A percentile compares a stretch with the other conserved stretches of the same genome.
Conservation (phyloP, 2,113 vertebrate genomes). For the Chiloscyllium plagiosum region DNA sequence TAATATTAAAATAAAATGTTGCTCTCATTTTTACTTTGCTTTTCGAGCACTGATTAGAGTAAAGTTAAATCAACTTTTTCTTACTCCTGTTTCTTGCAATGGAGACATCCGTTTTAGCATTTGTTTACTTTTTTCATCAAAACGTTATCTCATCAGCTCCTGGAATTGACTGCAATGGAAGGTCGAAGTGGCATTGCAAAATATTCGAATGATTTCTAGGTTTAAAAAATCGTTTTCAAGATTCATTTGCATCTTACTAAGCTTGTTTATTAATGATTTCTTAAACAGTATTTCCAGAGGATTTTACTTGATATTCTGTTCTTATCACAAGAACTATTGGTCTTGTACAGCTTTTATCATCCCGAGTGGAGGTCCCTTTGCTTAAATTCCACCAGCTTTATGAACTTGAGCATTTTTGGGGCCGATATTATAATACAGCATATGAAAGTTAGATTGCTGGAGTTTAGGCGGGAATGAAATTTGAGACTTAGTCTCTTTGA, state of each 20-base stretch:
- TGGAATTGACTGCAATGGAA: not conserved
- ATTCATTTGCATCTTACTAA: not conserved
- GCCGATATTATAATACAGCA: not conserved
- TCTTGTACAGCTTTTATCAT: not conserved
- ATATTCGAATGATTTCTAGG: not conserved
- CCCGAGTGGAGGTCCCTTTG: not conserved
- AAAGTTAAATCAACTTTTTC: not conserved
- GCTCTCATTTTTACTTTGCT: not conserved
- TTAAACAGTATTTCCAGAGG: not conserved
- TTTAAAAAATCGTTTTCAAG: not conserved
- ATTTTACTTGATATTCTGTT: not conserved
- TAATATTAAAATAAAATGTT: not conserved
- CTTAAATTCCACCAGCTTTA: not conserved
- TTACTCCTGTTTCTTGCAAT: not conserved
- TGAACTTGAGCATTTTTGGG: not conserved
- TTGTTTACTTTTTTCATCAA: not conserved
- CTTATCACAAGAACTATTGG: not conserved
- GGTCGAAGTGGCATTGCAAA: not conserved
- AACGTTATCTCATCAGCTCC: not conserved
- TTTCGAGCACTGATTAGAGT: not conserved
- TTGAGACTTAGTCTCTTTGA: not conserved
- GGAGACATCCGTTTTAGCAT: not conserved
- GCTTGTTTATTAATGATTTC: not conserved
- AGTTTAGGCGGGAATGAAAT: not conserved
- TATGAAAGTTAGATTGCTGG: not conserved